These are phyloP conservation scores for Rambutsinella grinnellia DNA, from an alignment of 2,888 invertebrate genomes.

Conservation along the genomic window DNA sequence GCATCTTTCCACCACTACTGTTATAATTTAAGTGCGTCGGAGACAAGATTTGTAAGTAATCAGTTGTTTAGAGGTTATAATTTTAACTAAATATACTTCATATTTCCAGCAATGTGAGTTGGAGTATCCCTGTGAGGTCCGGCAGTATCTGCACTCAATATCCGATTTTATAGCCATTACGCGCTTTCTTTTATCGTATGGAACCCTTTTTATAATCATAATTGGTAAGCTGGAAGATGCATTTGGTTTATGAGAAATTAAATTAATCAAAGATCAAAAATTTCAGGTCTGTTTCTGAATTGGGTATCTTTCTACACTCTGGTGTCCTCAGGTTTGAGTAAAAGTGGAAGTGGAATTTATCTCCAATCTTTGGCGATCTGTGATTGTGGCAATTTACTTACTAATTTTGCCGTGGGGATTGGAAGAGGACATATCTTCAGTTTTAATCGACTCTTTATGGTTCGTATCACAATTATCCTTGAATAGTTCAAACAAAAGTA, in stretches of 20 bases:
- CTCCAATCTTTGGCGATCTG: conserved; percentile 69
- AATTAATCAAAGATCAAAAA: too few relatives aligned
- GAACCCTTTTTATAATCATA: conserved; percentile 68
- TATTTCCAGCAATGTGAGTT: conserved; percentile 51
- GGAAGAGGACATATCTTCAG: conserved; percentile 67
- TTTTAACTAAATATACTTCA: neutral
- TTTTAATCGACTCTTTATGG: conserved; percentile 69
- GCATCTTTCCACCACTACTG: conserved; percentile 41
- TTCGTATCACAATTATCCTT: conserved; percentile 60
- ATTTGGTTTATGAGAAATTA: neutral
- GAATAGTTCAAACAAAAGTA: too few relatives aligned
- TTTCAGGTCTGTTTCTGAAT: conserved; percentile 68
- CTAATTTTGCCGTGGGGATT: conserved; percentile 69
- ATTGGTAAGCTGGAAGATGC: conserved; percentile 67
- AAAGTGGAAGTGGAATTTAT: conserved; percentile 69
- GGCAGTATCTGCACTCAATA: conserved; percentile 68
- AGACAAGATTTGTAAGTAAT: neutral
- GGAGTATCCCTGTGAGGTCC: conserved; percentile 69
- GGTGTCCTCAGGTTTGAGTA: conserved; percentile 67
- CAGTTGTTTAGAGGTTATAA: neutral
- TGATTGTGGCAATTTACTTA: conserved; percentile 69
- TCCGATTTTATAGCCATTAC: conserved; percentile 68
- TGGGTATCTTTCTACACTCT: conserved; percentile 68
- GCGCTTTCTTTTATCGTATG: conserved; percentile 67
- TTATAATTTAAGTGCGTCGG: conserved; percentile 23